These are phyloP conservation scores for Sebastes hubbsi DNA, from an alignment of 2,797 vertebrate species.

Conservation along the genomic window DNA sequence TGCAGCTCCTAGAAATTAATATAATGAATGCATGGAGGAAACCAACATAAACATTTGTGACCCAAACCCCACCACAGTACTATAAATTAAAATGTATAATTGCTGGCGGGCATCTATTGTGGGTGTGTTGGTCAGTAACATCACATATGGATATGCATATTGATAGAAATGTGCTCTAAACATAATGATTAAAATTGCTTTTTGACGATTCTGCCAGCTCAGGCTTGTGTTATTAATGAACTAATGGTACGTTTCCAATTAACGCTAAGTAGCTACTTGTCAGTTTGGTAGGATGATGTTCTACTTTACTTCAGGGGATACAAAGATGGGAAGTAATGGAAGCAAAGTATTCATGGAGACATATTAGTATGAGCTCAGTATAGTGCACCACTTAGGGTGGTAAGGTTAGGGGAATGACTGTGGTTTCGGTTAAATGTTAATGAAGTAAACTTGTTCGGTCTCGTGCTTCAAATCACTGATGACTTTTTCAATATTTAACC, in stretches of 20 bases:
- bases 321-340: background rate
- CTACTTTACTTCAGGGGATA: background rate
- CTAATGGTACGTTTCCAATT: background rate
- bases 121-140: background rate
- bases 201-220: background rate
- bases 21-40: conserved; percentile 4
- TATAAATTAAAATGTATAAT: conserved; percentile 1
- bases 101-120: background rate
- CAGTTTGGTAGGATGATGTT: background rate
- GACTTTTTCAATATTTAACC: background rate
- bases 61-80: background rate
- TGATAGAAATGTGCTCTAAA: conserved; percentile 9
- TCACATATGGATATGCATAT: conserved; percentile 7
- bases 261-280: background rate
- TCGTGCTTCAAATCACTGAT: background rate
- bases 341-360: background rate
- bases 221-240: conserved; percentile 5
- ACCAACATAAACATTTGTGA: conserved; percentile 11
- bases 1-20: conserved; percentile 4
- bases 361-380: background rate
- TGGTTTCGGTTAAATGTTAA: background rate
- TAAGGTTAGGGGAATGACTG: background rate
- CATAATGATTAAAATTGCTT: conserved; percentile 4
- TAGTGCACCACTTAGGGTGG: background rate
- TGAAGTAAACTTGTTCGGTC: background rate